Conservation (phyloP, 2,888 invertebrate genomes). For the Idaea straminata region DNA sequence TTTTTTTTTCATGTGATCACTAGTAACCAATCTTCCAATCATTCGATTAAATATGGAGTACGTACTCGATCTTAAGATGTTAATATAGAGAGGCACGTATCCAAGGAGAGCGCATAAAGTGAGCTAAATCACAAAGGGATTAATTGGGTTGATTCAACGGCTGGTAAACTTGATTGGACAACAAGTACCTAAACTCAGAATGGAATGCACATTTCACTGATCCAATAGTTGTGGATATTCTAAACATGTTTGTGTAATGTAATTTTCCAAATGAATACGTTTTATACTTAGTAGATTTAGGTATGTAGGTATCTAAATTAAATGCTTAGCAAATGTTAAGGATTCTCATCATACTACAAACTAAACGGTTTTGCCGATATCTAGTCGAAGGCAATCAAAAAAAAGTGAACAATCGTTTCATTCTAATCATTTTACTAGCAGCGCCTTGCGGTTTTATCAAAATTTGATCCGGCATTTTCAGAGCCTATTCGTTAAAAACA, state of each 20-base stretch:
- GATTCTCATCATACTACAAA: too few species aligned
- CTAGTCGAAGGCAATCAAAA: too few species aligned
- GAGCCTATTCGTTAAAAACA: too few species aligned
- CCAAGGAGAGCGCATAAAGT: slow-evolving; percentile 20
- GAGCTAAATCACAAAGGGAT: slow-evolving; percentile 45
- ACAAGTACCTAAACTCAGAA: slow-evolving; percentile 16
- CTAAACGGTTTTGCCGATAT: too few species aligned
- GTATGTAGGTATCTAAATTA: background rate
- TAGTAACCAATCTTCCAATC: background rate
- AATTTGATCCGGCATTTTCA: too few species aligned
- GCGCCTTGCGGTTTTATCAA: too few species aligned
- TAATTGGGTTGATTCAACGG: slow-evolving; percentile 43
- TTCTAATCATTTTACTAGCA: too few species aligned
- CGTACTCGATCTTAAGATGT: slow-evolving; percentile 13
- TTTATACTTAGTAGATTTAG: background rate
- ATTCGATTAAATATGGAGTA: slow-evolving; percentile 4
- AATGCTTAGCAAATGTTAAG: background rate
- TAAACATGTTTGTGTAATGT: slow-evolving; percentile 10
- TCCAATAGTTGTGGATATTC: slow-evolving; percentile 14
- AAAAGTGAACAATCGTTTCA: too few species aligned
- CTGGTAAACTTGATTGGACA: slow-evolving; percentile 43
- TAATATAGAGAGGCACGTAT: slow-evolving; percentile 12
- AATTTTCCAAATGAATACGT: slow-evolving; percentile 22
- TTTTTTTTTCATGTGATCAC: too few species aligned
- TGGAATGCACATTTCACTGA: slow-evolving; percentile 25